Evolutionary conservation across 2,888 invertebrate genomes (phyloP), one percentile per base, ranked within the genome.

Genomic region (Drosophila demipolita): DNA sequence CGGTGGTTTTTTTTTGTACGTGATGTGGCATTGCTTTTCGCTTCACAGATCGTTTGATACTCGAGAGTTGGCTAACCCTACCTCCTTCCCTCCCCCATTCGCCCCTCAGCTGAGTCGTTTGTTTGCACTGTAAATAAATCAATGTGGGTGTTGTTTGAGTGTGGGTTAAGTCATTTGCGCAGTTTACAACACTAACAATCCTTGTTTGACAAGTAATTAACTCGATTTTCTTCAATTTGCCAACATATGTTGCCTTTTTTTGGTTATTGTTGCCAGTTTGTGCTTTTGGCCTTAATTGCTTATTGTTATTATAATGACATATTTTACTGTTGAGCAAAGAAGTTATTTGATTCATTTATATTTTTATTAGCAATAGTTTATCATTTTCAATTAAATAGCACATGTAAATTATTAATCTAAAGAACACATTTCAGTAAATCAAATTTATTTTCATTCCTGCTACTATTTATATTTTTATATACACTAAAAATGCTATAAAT

Each of bases 121-220:
- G 78, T 78, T 84, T 89, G 82, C 72, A 86, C 78, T 84, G 90
- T 73, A 78, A 88, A 87, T 88, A 90, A 88, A 88, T 90, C 90
- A 78, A 63, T 70, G 66, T 26, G 54, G 66, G 17, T 42, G 61
- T 55, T 36, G 61, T 17, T 55, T 60, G 55, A 81, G 66, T 69
- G 75, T 75, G 72, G 68, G 58, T 62, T 66, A 73, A 75, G 82
- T 79, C 87, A 81, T 70, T 87, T 77, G 75, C 61, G 78, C 84
- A 78, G 83, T 84, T 88, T 88, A 88, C 90, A 88, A 62, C 87
- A 83, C 78, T 88, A 72, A 90, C 69, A 65, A 69, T 62, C 66
- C 75, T 63, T 75, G 88, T 88, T 88, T 88, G 90, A 88, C 88
- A 88, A 83, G 90, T 74, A 88, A 90, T 89, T 88, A 88, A 76